Conservation (phyloP, 2,888 invertebrate genomes). For the Ennomos fuscantarius region DNA sequence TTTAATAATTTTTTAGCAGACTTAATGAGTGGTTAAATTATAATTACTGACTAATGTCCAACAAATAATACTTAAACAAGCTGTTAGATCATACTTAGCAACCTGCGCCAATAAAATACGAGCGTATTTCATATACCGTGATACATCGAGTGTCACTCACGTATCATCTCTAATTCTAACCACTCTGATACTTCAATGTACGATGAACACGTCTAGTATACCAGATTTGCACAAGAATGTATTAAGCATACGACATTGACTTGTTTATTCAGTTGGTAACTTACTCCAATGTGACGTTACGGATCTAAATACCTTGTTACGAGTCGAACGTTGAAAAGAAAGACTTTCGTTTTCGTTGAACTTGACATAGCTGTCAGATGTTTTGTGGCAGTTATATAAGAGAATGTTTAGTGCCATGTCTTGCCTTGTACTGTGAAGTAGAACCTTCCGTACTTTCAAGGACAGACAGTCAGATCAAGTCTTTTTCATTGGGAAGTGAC, state of each 20-base stretch:
- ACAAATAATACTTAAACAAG: conserved; percentile 3
- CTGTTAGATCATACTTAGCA: background rate
- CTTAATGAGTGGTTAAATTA: conserved; percentile 3
- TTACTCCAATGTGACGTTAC: background rate
- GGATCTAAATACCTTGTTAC: background rate
- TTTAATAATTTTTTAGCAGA: conserved; percentile 1
- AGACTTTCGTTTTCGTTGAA: conserved; percentile 74
- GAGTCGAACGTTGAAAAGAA: conserved; percentile 19
- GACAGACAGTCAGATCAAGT: conserved; percentile 67
- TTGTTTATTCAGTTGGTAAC: conserved; percentile 51
- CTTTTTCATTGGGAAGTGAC: conserved; percentile 80
- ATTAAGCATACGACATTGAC: conserved; percentile 48
- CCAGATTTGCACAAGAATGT: conserved; percentile 10
- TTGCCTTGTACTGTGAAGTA: conserved; percentile 18
- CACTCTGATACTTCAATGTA: conserved; percentile 27
- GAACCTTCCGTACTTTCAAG: conserved; percentile 68
- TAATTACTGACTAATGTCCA: conserved; percentile 5
- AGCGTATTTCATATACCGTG: conserved; percentile 5
- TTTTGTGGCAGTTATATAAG: conserved; percentile 57
- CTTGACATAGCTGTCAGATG: conserved; percentile 66
- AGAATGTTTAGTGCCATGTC: conserved; percentile 32
- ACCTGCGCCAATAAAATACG: conserved; percentile 12
- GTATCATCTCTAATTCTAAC: conserved; percentile 4
- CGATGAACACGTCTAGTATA: conserved; percentile 12
- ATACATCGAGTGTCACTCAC: conserved; percentile 16